Evolutionary conservation across 2,888 invertebrate genomes (phyloP).

Genomic region (Fabriciana adippe): DNA sequence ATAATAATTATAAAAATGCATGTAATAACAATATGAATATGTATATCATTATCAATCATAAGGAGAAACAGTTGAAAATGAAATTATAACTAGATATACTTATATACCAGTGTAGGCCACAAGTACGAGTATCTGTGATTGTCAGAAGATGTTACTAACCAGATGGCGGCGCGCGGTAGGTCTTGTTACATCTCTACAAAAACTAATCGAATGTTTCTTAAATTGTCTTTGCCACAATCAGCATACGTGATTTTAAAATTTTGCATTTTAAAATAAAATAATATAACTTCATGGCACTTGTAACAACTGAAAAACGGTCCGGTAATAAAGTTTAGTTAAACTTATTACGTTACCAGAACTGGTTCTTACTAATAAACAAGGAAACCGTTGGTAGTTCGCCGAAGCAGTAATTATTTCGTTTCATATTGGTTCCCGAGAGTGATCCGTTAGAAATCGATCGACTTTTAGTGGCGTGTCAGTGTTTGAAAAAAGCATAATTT

Average conservation of each 20-base stretch:
- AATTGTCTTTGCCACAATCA: conserved; percentile 27
- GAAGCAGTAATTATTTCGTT: conserved; percentile 75
- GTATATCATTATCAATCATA: neutral
- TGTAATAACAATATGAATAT: neutral
- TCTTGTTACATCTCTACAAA: conserved; percentile 58
- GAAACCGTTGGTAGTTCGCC: conserved; percentile 74
- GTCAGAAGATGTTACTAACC: conserved; percentile 77
- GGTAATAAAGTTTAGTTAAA: conserved; percentile 50
- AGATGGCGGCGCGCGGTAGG: conserved; percentile 75
- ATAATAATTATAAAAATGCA: neutral
- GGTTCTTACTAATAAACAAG: conserved; percentile 76
- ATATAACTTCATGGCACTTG: conserved; percentile 27
- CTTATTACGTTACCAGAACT: conserved; percentile 57
- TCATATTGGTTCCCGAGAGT: conserved; percentile 75
- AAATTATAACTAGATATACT: conserved; percentile 5
- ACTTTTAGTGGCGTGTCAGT: conserved; percentile 81
- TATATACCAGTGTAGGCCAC: conserved; percentile 41
- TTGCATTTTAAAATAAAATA: conserved; percentile 9
- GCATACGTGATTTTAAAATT: conserved; percentile 18
- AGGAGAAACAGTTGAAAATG: conserved; percentile 13
- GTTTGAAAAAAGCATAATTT: conserved; percentile 80
- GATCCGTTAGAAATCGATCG: conserved; percentile 82
- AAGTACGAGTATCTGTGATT: conserved; percentile 66
- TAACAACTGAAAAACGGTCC: conserved; percentile 28
- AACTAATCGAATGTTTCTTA: conserved; percentile 46